Conservation (phyloP, 2,797 vertebrate species). For the Babyrousa celebensis region DNA sequence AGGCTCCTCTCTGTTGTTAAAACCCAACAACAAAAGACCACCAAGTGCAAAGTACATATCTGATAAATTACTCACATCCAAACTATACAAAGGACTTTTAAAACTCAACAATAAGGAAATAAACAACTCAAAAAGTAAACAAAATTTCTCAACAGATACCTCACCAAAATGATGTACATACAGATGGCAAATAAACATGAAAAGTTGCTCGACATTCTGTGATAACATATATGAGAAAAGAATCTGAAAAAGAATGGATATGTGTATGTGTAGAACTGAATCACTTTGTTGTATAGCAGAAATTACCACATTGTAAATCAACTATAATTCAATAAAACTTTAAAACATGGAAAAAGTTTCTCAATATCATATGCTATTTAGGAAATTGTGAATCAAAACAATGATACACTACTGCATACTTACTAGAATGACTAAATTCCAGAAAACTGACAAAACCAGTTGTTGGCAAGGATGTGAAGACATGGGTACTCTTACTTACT, state of each 20-base stretch:
- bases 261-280: no score
- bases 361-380: neutral
- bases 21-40: neutral
- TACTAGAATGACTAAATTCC: constrained; percentile 1
- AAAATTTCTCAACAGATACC: neutral
- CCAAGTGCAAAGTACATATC: neutral
- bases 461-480: neutral
- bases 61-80: neutral
- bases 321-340: no score
- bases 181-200: neutral
- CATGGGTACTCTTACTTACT: neutral
- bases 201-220: neutral
- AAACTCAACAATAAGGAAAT: neutral
- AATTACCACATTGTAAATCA: no score
- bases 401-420: neutral
- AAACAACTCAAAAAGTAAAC: neutral
- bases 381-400: neutral
- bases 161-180: neutral
- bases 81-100: constrained; percentile 10
- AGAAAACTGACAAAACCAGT: neutral
- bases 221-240: no score
- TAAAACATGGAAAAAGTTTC: neutral
- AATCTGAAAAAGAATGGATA: no score
- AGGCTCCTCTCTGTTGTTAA: neutral
- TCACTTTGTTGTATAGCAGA: no score